Percentiles rank a stretch among this genome's conserved stretches.
phyloP scores from a whole-genome alignment of 1,140 invertebrate species.

The Calephelis nemesis region DNA sequence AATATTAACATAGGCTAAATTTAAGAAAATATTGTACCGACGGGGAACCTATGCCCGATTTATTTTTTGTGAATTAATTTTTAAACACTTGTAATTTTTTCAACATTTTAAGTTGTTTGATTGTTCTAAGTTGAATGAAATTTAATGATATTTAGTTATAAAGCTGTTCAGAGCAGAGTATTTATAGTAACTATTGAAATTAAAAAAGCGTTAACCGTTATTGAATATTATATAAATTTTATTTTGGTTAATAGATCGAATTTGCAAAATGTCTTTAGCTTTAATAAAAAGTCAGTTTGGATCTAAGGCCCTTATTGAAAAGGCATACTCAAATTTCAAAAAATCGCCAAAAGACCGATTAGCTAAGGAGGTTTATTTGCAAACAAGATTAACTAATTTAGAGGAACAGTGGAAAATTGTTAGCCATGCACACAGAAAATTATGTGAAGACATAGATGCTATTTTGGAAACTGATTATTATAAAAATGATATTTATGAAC shows the following conservation, averaged over 20 bases:
- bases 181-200: background rate
- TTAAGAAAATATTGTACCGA: conserved; percentile 1
- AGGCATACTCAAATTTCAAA: conserved; percentile 11
- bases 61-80: background rate
- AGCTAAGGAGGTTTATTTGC: conserved; percentile 15
- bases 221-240: too few relatives aligned
- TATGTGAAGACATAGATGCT: conserved; percentile 8
- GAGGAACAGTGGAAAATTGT: conserved; percentile 18
- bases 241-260: background rate
- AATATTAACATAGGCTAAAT: background rate
- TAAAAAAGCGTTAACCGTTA: background rate
- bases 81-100: conserved; percentile 6
- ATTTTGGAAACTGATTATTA: conserved; percentile 1
- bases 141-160: background rate
- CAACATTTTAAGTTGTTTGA: background rate
- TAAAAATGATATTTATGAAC: conserved; percentile 2
- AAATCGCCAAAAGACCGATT: conserved; percentile 11
- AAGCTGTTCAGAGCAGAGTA: background rate
- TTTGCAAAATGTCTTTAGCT: background rate
- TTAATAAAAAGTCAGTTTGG: background rate
- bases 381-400: conserved; percentile 5
- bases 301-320: conserved; percentile 12
- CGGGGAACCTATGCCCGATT: conserved; percentile 4
- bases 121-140: background rate
- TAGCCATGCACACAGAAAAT: background rate